phyloP scores from a whole-genome alignment of 2,113 vertebrate genomes.

The Hippolais icterina region DNA sequence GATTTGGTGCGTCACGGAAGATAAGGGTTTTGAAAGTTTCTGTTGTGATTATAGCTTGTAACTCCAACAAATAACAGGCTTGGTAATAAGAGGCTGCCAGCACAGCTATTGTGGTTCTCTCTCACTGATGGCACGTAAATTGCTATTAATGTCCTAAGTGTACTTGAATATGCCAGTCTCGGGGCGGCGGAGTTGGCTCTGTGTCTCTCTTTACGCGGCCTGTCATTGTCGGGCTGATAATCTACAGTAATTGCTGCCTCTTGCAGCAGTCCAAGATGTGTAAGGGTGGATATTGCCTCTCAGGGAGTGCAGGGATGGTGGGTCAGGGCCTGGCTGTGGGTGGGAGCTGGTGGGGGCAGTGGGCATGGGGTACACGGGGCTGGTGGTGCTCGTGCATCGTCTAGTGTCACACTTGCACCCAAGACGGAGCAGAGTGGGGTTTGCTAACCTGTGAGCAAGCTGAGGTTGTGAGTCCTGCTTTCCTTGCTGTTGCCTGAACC shows the following conservation, averaged over 20 bases:
- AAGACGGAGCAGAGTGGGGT: neutral
- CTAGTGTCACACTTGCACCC: neutral
- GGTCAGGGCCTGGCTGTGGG: neutral
- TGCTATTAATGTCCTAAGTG: slow-evolving; percentile 93
- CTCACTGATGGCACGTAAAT: slow-evolving; percentile 90
- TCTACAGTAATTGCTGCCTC: slow-evolving; percentile 87
- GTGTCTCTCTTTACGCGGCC: slow-evolving; percentile 83
- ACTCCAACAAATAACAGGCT: slow-evolving; percentile 98
- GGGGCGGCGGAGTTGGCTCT: slow-evolving; percentile 80
- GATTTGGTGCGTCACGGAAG: slow-evolving; percentile 89
- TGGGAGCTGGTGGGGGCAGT: neutral
- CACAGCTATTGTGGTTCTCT: slow-evolving; percentile 81
- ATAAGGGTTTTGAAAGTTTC: slow-evolving; percentile 89
- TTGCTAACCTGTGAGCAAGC: neutral
- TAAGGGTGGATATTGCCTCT: slow-evolving; percentile 29
- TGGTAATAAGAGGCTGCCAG: slow-evolving; percentile 97
- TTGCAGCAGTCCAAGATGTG: slow-evolving; percentile 71
- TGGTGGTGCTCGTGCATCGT: accelerated
- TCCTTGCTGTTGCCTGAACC: neutral
- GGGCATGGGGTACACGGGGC: accelerated
- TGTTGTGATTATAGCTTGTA: slow-evolving; percentile 93
- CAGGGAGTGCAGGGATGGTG: neutral
- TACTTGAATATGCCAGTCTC: slow-evolving; percentile 92
- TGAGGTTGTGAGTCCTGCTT: accelerated
- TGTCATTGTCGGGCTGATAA: slow-evolving; percentile 85